Percentiles rank a stretch among this genome's conserved stretches.
Conservation (phyloP, 2,113 vertebrate species). For the Ibidorhyncha struthersii region DNA sequence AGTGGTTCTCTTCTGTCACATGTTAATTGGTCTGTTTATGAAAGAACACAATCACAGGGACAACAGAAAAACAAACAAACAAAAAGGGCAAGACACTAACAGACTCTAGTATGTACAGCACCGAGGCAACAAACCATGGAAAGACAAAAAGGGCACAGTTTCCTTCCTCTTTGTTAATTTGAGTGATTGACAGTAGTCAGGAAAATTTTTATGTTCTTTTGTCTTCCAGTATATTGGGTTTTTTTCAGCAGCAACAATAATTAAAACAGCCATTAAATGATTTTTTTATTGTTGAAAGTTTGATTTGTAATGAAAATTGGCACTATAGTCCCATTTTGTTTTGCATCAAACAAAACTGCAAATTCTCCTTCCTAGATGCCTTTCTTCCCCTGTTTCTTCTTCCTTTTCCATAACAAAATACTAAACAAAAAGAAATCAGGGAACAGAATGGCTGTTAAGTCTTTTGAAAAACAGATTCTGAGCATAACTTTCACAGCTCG, state of each 20-base stretch:
- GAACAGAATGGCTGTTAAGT: background rate
- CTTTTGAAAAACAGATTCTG: background rate
- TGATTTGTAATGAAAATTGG: background rate
- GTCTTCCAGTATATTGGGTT: background rate
- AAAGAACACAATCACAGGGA: background rate
- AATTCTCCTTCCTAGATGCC: background rate
- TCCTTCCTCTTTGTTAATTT: background rate
- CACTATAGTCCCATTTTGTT: background rate
- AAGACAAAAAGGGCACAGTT: background rate
- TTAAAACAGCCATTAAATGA: background rate
- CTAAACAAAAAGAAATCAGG: background rate
- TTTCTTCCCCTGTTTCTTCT: background rate
- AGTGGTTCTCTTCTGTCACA: background rate
- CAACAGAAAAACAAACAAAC: background rate
- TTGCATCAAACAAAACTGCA: background rate
- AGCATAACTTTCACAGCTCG: background rate
- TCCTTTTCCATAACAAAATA: background rate
- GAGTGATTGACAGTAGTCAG: background rate
- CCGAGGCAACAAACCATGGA: background rate
- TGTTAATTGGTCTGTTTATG: constrained; percentile 51
- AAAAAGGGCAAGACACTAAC: background rate
- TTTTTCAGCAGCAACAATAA: background rate
- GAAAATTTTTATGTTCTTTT: background rate
- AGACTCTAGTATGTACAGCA: background rate
- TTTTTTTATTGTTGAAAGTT: background rate